Evolutionary conservation across 2,797 vertebrate species (phyloP).

Genomic region (Phrynocephalus forsythii): DNA sequence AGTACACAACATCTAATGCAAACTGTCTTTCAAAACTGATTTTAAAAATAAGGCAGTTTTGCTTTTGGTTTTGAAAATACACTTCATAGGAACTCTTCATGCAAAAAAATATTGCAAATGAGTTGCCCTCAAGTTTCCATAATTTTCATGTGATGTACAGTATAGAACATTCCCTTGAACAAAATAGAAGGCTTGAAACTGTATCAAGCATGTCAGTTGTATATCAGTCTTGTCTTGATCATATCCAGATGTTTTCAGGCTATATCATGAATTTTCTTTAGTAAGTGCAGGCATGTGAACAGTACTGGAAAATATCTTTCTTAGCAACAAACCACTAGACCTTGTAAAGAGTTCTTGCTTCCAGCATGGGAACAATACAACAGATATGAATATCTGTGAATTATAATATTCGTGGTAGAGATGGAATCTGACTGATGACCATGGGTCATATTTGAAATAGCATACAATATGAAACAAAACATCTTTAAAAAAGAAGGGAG

Average conservation of each 20-base stretch:
- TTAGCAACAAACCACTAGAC: too few species aligned
- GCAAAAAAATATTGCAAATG: not conserved
- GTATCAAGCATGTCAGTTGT: not conserved
- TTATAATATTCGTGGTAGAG: too few species aligned
- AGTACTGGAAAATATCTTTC: too few species aligned
- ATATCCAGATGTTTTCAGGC: not conserved
- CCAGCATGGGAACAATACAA: too few species aligned
- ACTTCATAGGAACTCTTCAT: not conserved
- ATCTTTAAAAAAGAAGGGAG: not conserved
- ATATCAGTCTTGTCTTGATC: not conserved
- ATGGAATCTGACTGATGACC: not conserved
- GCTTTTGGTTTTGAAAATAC: not conserved
- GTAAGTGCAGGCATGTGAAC: too few species aligned
- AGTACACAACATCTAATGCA: not conserved
- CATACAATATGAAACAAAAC: not conserved
- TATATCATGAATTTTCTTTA: not conserved
- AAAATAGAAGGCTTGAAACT: not conserved
- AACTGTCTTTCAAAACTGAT: constrained; percentile 2
- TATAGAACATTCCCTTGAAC: not conserved
- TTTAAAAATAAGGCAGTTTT: not conserved
- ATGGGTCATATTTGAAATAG: not conserved
- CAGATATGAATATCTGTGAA: too few species aligned
- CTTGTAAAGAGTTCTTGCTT: too few species aligned
- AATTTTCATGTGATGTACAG: not conserved
- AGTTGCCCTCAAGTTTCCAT: not conserved